Conservation (phyloP, 2,797 vertebrate species). For the Valencia hispanica region DNA sequence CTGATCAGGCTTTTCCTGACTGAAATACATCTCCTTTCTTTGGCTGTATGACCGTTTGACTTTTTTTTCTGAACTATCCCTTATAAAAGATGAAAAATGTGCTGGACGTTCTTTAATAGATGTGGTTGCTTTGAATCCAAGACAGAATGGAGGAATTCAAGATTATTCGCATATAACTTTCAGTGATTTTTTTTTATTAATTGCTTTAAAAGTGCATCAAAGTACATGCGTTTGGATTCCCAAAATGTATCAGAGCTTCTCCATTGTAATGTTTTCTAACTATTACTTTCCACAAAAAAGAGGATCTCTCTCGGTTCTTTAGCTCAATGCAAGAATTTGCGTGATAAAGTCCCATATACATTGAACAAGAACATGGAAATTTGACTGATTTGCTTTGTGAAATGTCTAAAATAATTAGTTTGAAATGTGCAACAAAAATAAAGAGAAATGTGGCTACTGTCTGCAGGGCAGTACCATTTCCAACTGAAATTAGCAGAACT, state of each 20-base stretch:
- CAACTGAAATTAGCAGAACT: slow-evolving; percentile 2
- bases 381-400: slow-evolving; percentile 1
- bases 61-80: not conserved
- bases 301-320: not conserved
- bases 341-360: not conserved
- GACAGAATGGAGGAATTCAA: not conserved
- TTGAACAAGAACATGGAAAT: not conserved
- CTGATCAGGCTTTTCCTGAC: not conserved
- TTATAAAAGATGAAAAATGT: not conserved
- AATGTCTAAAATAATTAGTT: not conserved
- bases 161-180: not conserved
- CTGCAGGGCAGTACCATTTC: not conserved
- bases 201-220: not conserved
- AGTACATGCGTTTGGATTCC: not conserved
- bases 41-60: not conserved
- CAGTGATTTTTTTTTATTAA: not conserved
- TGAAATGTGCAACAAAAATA: not conserved
- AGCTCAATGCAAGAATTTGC: not conserved
- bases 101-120: not conserved
- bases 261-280: not conserved
- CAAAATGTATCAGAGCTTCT: not conserved
- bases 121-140: not conserved
- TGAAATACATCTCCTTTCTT: not conserved
- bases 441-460: not conserved
- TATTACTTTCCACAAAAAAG: not conserved